Evolutionary conservation across 2,113 vertebrate genomes (phyloP), one percentile per base, ranked within the genome.

Genomic region (Mustelus asterias): DNA sequence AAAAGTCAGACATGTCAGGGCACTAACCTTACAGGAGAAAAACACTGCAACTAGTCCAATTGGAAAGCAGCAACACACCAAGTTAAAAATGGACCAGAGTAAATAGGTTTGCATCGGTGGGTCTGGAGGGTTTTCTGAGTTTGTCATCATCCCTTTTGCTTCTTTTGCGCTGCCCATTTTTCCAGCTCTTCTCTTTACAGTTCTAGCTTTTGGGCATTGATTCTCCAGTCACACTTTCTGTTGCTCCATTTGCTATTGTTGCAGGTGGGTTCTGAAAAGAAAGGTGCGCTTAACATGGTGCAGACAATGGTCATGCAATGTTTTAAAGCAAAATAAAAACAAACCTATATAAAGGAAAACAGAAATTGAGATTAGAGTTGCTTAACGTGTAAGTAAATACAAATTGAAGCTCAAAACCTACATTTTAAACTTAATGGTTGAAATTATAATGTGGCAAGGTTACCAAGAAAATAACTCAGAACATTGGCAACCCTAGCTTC

Each of bases 11-110:
- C 54, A 33, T n/a, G 0, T 37, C 24, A 22, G 65, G 41, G 10
- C 67, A 72, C 94, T 95, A 72, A 95, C 94, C 94, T 95, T 44
- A 95, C 14, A 76, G 4, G 94, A 95, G 94, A 48, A 95, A 95
- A 54, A 7, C 10, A 95, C 41, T 48, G 94, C 94, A 95, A 26
- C 94, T 33, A 95, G 41, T 95, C 94, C 94, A 72, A 95, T 70
- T 29, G 94, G 94, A 54, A 95, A 76, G 54, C 94, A 95, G 94
- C 94, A 94, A 69, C n/a, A 95, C 67, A 95, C 4, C 94, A 72
- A 48, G 54, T 72, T 95, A 72, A 95, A 48, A 54, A 95, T 72
- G 41, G 94, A 95, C 65, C 94, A 95, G 0, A n/a, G 37, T 95
- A 95, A 95, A 72, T 95, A 95, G 69, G 67, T 48, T 76, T 70